phyloP scores from a whole-genome alignment of 2,888 invertebrate genomes.

The Heliconius sara region DNA sequence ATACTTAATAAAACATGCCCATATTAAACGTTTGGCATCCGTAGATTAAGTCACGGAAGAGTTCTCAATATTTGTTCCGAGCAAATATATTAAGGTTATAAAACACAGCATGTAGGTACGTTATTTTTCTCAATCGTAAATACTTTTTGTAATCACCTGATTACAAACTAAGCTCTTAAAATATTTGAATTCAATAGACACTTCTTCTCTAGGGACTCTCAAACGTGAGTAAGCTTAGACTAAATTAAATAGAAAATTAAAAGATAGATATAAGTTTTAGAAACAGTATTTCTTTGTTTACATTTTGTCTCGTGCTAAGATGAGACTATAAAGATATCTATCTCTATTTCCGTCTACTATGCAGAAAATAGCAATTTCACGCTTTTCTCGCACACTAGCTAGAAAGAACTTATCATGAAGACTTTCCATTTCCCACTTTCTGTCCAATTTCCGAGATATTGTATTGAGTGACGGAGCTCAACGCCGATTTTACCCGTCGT shows the following conservation, averaged over 20 bases:
- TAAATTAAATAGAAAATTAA: too few species aligned
- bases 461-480: neutral
- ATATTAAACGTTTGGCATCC: slow-evolving; percentile 35
- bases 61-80: slow-evolving; percentile 63
- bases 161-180: neutral
- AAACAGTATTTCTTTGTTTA: too few species aligned
- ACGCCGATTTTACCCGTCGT: neutral
- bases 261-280: too few species aligned
- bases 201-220: neutral
- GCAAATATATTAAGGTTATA: slow-evolving; percentile 50
- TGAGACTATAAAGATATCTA: too few species aligned
- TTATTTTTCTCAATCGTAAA: slow-evolving; percentile 37
- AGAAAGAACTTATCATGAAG: too few species aligned
- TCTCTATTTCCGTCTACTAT: too few species aligned
- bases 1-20: slow-evolving; percentile 20
- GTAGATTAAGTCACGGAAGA: slow-evolving; percentile 41
- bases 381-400: too few species aligned
- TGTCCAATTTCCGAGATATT: too few species aligned
- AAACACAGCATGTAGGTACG: slow-evolving; percentile 44
- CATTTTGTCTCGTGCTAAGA: too few species aligned
- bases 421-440: too few species aligned
- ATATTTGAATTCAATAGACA: neutral
- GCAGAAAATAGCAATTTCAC: too few species aligned
- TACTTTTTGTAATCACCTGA: slow-evolving; percentile 23
- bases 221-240: too few species aligned